These are phyloP conservation scores for Yponomeuta cagnagella DNA, from an alignment of 2,888 invertebrate species.

Conservation along the genomic window DNA sequence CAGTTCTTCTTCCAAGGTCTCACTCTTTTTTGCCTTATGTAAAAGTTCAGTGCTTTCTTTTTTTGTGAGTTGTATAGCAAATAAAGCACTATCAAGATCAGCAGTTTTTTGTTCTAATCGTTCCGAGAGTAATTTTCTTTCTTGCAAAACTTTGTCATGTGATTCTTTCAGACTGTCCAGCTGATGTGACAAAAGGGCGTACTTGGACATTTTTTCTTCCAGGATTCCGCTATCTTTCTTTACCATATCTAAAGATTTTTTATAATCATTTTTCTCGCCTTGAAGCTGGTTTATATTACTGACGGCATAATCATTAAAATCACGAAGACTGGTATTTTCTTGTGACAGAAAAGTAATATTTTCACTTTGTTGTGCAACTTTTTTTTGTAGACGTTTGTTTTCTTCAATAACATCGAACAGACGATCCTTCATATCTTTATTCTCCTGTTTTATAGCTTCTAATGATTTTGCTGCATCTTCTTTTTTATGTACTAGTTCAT, in stretches of 20 bases:
- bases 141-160: constrained; percentile 17
- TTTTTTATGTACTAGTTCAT: constrained; percentile 31
- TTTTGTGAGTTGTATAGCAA: constrained; percentile 34
- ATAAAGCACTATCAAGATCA: constrained; percentile 23
- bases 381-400: constrained; percentile 30
- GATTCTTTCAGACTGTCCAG: constrained; percentile 10
- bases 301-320: constrained; percentile 32
- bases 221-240: constrained; percentile 43
- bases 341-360: constrained; percentile 35
- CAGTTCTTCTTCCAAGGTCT: constrained; percentile 36
- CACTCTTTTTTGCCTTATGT: constrained; percentile 31
- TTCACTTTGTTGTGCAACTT: constrained; percentile 30
- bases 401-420: constrained; percentile 30
- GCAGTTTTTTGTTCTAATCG: constrained; percentile 1
- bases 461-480: constrained; percentile 30
- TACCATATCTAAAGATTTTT: constrained; percentile 35
- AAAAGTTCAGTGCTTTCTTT: constrained; percentile 39
- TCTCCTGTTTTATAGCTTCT: constrained; percentile 29
- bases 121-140: neutral
- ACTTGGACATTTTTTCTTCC: constrained; percentile 34
- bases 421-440: constrained; percentile 30
- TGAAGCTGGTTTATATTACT: constrained; percentile 37
- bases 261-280: constrained; percentile 39
- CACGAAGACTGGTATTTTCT: constrained; percentile 42
- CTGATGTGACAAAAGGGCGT: constrained; percentile 24